Conservation (phyloP, 1,140 invertebrate genomes). For the Bombyx mori region DNA sequence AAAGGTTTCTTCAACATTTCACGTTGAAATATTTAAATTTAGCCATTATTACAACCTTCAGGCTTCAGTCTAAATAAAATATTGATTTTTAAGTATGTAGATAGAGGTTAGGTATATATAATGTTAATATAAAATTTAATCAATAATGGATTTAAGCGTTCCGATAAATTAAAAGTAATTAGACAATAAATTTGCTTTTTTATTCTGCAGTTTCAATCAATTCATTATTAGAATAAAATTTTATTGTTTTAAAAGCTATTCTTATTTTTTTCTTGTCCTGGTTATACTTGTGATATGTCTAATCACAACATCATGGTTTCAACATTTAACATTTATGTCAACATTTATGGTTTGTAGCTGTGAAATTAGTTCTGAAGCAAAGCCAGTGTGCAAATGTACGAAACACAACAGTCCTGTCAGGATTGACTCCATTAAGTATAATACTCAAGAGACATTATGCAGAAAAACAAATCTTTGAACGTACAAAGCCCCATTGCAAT, state of each 20-base stretch:
- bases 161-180: too few relatives aligned
- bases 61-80: too few relatives aligned
- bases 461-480: conserved; percentile 82
- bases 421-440: conserved; percentile 48
- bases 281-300: conserved; percentile 2
- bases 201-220: not conserved
- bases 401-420: conserved; percentile 25
- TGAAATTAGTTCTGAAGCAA: conserved; percentile 54
- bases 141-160: too few relatives aligned
- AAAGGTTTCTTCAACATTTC: too few relatives aligned
- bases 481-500: conserved; percentile 97
- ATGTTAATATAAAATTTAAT: too few relatives aligned
- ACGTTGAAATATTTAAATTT: too few relatives aligned
- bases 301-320: not conserved
- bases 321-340: not conserved
- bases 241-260: not conserved
- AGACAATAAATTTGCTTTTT: not conserved
- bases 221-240: not conserved
- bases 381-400: conserved; percentile 38
- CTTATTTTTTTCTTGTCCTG: conserved; percentile 5
- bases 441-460: conserved; percentile 71
- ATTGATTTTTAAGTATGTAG: too few relatives aligned
- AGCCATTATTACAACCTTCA: too few relatives aligned
- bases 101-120: too few relatives aligned
- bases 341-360: conserved; percentile 25